Evolutionary conservation across 2,113 vertebrate genomes (phyloP).

Genomic region (Orthonyx spaldingii): DNA sequence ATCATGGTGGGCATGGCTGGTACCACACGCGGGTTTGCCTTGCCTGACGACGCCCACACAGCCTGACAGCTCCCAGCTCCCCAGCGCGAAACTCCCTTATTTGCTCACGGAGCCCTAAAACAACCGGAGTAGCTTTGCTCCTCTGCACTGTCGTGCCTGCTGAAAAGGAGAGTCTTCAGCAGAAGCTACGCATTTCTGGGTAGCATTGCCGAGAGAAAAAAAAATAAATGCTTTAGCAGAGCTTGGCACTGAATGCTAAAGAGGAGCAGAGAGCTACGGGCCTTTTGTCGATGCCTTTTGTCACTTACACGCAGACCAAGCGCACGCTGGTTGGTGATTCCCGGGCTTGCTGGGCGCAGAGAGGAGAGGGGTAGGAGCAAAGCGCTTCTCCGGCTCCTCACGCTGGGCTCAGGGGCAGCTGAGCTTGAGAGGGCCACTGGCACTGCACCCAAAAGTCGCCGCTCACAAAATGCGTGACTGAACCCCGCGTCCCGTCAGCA

Average conservation of each 20-base stretch:
- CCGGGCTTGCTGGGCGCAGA: neutral
- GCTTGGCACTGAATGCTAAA: neutral
- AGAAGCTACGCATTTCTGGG: neutral
- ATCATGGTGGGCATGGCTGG: neutral
- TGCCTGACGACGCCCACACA: neutral
- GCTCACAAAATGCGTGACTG: neutral
- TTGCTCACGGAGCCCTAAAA: neutral
- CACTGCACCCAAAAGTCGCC: neutral
- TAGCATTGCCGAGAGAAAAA: neutral
- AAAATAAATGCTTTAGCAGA: neutral
- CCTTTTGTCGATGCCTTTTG: too few species aligned
- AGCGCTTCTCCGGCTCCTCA: neutral
- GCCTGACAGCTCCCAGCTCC: neutral
- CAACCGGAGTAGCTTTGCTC: neutral
- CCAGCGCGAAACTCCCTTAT: neutral
- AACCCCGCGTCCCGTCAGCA: neutral
- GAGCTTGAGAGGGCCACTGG: fast-evolving
- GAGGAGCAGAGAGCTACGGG: neutral
- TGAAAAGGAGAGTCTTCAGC: neutral
- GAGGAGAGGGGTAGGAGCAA: neutral
- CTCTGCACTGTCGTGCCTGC: neutral
- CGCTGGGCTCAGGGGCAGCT: neutral
- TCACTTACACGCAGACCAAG: fast-evolving
- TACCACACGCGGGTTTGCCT: neutral
- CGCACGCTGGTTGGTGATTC: fast-evolving